A percentile compares a stretch with the other conserved stretches of the same genome.
Conservation (phyloP, 2,888 invertebrate species). For the Belgica antarctica region DNA sequence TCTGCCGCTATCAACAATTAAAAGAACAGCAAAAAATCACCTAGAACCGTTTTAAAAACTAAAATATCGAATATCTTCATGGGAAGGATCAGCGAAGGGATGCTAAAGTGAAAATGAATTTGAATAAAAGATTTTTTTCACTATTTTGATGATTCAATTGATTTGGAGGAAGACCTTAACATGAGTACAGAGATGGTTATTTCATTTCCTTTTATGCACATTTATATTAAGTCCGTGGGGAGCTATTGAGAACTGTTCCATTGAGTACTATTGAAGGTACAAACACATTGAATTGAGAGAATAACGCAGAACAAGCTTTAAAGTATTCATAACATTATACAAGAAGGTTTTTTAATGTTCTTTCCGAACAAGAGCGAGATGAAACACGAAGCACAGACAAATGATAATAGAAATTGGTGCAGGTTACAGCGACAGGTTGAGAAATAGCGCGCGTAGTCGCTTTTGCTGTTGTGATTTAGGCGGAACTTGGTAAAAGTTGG, state of each 20-base stretch:
- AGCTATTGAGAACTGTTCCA: constrained; percentile 54
- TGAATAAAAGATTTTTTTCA: constrained; percentile 42
- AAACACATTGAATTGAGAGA: constrained; percentile 43
- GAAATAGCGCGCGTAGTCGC: too few species aligned
- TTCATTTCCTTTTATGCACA: constrained; percentile 44
- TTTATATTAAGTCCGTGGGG: constrained; percentile 48
- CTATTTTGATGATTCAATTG: constrained; percentile 43
- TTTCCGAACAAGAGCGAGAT: too few species aligned
- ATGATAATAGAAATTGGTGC: constrained; percentile 10
- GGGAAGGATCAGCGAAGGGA: not conserved
- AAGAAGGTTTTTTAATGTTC: constrained; percentile 17
- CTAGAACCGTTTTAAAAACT: not conserved
- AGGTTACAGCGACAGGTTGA: not conserved
- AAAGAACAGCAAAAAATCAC: not conserved
- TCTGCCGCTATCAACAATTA: constrained; percentile 16
- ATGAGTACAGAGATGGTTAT: constrained; percentile 43
- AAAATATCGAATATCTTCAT: constrained; percentile 43
- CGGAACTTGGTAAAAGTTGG: too few species aligned
- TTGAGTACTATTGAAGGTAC: constrained; percentile 51
- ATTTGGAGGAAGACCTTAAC: constrained; percentile 39
- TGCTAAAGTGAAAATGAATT: constrained; percentile 40
- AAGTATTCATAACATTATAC: constrained; percentile 40
- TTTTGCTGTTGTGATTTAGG: too few species aligned
- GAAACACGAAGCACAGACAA: not conserved
- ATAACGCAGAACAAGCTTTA: constrained; percentile 42